phyloP scores from a whole-genome alignment of 2,888 invertebrate genomes.

The Oxystoma pomonae region DNA sequence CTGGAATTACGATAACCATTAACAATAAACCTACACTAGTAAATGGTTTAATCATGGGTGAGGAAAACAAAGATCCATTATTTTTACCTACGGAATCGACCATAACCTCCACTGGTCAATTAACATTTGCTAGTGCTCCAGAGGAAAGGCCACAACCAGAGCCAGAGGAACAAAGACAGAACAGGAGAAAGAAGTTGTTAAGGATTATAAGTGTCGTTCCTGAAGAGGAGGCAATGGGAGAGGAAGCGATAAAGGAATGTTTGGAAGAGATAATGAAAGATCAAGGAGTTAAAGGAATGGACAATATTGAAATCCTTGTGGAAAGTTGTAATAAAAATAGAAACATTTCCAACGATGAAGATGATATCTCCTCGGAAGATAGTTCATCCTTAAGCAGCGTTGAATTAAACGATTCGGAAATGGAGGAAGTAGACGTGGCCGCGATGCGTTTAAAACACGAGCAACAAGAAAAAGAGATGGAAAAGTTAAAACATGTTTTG shows the following conservation, averaged over 20 bases:
- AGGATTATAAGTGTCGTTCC: slow-evolving; percentile 23
- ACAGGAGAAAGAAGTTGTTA: slow-evolving; percentile 27
- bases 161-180: slow-evolving; percentile 35
- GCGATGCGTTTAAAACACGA: slow-evolving; percentile 36
- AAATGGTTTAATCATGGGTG: slow-evolving; percentile 67
- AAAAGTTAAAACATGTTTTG: slow-evolving; percentile 35
- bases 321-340: slow-evolving; percentile 24
- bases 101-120: slow-evolving; percentile 50
- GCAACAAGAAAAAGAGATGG: slow-evolving; percentile 37
- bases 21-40: slow-evolving; percentile 64
- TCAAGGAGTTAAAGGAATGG: slow-evolving; percentile 19
- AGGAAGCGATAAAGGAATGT: slow-evolving; percentile 22
- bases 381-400: slow-evolving; percentile 29
- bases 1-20: slow-evolving; percentile 67
- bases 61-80: slow-evolving; percentile 56
- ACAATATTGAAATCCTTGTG: slow-evolving; percentile 28
- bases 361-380: slow-evolving; percentile 27
- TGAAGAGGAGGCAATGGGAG: slow-evolving; percentile 21
- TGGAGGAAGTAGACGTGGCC: slow-evolving; percentile 38
- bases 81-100: slow-evolving; percentile 69
- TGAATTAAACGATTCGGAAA: slow-evolving; percentile 35
- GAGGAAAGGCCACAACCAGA: slow-evolving; percentile 43
- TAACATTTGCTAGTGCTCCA: slow-evolving; percentile 43
- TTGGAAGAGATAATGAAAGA: slow-evolving; percentile 27
- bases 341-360: slow-evolving; percentile 13